Evolutionary conservation across 2,888 invertebrate genomes (phyloP).

Genomic region (Mythimna ferrago): DNA sequence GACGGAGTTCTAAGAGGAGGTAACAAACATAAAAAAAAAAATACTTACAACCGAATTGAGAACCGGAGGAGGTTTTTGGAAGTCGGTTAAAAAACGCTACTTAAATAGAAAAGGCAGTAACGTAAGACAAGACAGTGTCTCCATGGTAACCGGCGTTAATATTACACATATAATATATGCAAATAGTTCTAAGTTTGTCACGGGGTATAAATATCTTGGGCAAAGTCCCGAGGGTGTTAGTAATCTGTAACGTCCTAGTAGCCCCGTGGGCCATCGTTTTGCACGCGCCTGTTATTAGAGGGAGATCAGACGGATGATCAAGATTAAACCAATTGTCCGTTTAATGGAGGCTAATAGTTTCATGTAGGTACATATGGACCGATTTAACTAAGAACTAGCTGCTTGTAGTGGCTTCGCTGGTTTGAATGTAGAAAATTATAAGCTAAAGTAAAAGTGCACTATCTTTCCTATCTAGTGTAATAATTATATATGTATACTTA

Average conservation of each 20-base stretch:
- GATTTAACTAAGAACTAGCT: too few relatives aligned
- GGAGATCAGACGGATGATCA: slow-evolving; percentile 44
- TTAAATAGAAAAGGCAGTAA: not conserved
- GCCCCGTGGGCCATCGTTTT: slow-evolving; percentile 51
- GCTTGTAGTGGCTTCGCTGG: too few relatives aligned
- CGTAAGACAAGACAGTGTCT: not conserved
- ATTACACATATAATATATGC: slow-evolving; percentile 30
- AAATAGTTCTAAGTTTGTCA: slow-evolving; percentile 32
- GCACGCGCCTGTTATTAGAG: slow-evolving; percentile 39
- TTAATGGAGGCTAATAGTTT: slow-evolving; percentile 30
- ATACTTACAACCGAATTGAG: too few relatives aligned
- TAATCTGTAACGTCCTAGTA: slow-evolving; percentile 50
- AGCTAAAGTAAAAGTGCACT: too few relatives aligned
- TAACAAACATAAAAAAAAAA: too few relatives aligned
- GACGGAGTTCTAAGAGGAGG: too few relatives aligned
- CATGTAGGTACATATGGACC: not conserved
- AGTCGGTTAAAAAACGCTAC: too few relatives aligned
- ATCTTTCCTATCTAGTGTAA: too few relatives aligned
- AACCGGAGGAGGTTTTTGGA: too few relatives aligned
- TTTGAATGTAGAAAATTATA: too few relatives aligned
- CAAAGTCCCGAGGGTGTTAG: slow-evolving; percentile 36
- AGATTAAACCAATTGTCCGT: slow-evolving; percentile 38
- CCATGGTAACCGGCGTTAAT: not conserved
- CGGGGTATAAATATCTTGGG: slow-evolving; percentile 49
- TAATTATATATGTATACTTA: too few relatives aligned